Percentiles rank a stretch among this genome's conserved stretches.
Evolutionary conservation across 1,140 invertebrate species (phyloP).

Genomic region (Drosophila varians): DNA sequence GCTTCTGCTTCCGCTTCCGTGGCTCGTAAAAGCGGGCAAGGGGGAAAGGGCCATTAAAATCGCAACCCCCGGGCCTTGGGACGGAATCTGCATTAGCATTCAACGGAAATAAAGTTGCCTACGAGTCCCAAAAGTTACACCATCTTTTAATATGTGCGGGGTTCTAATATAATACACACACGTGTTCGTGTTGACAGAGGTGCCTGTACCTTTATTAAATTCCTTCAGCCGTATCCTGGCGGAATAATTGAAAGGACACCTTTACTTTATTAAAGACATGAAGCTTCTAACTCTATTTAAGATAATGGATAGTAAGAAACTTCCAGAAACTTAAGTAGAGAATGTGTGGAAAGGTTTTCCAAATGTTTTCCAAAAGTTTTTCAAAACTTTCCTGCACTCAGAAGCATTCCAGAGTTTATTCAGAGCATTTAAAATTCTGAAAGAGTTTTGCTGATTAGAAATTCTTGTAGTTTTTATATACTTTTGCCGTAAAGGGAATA

Average conservation of each 20-base stretch:
- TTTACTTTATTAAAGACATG: not conserved
- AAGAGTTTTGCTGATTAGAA: conserved; percentile 35
- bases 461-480: conserved; percentile 30
- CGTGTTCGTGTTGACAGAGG: conserved; percentile 35
- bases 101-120: conserved; percentile 67
- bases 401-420: conserved; percentile 12
- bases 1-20: conserved; percentile 53
- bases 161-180: conserved; percentile 15
- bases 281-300: too few species aligned
- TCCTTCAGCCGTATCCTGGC: not conserved
- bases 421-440: conserved; percentile 20
- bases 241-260: too few species aligned
- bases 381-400: not conserved
- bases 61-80: conserved; percentile 58
- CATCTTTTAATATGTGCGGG: conserved; percentile 17
- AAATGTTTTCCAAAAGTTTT: not conserved
- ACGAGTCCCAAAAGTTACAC: conserved; percentile 52
- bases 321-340: too few species aligned
- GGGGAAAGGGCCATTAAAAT: conserved; percentile 52
- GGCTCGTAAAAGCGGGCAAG: conserved; percentile 60
- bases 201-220: conserved; percentile 8
- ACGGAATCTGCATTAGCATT: conserved; percentile 75
- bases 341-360: too few species aligned
- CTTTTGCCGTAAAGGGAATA: conserved; percentile 1
- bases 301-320: not conserved